Percentiles rank a stretch among this genome's conserved stretches.
These are phyloP conservation scores for Gorilla gorilla DNA, from an alignment of 2,113 vertebrate genomes.

Conservation along the genomic window DNA sequence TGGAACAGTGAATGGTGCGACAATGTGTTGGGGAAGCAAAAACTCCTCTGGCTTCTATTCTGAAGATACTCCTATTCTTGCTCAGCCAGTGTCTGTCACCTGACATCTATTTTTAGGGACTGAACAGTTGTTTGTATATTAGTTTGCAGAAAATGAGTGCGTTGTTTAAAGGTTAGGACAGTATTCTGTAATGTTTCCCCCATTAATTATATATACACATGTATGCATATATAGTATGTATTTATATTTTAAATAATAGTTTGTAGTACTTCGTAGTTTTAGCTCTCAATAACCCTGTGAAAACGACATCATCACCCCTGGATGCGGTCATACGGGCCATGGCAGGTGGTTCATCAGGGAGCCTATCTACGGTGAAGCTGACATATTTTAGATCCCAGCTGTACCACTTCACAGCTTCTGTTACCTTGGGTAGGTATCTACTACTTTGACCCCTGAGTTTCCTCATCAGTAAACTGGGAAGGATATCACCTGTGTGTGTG, in stretches of 20 bases:
- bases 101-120: conserved; percentile 60
- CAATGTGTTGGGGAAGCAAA: conserved; percentile 21
- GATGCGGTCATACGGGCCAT: background rate
- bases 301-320: background rate
- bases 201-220: background rate
- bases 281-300: background rate
- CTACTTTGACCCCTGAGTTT: background rate
- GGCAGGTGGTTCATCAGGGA: background rate
- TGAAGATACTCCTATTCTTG: conserved; percentile 13
- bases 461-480: background rate
- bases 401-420: background rate
- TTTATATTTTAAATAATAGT: background rate
- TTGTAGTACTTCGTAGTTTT: background rate
- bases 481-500: background rate
- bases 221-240: background rate
- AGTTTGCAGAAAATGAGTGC: conserved; percentile 48
- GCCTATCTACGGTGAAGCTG: background rate
- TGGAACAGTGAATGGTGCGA: background rate
- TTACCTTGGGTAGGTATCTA: background rate
- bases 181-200: background rate
- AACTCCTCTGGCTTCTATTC: conserved; percentile 4
- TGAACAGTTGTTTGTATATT: conserved; percentile 39
- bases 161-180: conserved; percentile 36
- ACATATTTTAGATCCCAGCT: background rate
- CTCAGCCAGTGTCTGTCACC: conserved; percentile 34